Evolutionary conservation across 2,113 vertebrate species (phyloP), one percentile per base, ranked within the genome.

Genomic region (Rafetus swinhoei): DNA sequence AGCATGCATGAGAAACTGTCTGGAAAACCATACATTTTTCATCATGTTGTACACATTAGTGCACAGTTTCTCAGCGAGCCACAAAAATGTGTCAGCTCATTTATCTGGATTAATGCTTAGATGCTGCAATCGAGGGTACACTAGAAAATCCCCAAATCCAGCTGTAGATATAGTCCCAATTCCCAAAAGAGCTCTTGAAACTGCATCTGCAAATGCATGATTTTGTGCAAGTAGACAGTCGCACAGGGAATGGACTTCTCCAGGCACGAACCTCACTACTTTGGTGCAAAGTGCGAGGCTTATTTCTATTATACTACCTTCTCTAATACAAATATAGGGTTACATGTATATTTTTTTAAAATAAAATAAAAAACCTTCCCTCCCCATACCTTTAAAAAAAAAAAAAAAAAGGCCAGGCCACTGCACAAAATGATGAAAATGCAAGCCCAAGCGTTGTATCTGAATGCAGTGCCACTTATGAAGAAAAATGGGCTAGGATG

Each of bases 1-100:
- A 95, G 89, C 0, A 0, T 65, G 86, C 84, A 59, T 72, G 86
- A 84, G 92, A 62, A 80, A 45, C 89, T 93, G 90, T 65, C 93
- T 92, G 56, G 74, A 87, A 96, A 89, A 72, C 81, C 9, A 2
- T 94, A 54, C 1, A 1, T 86, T 89, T 96, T 97, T 93, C 84
- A 90, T 87, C 81, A n/a, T 9, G 35, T 93, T 95, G 93, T 93
- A 82, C 79, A 82, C 39, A 16, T 89, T 32, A 50, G 90, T 79
- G 81, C 95, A 87, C 96, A 93, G 93, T 89, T 88, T 97, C 95
- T 89, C 90, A 96, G 94, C 86, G 90, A 96, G 94, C 90, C 81
- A 56, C 90, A 85, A 87, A 45, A 89, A 97, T 95, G 95, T 95
- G 96, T 97, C 95, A 92, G 90, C 95, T 95, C 77, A 0, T 93